Evolutionary conservation across 2,113 vertebrate species (phyloP).

Genomic region (Ochotona princeps): DNA sequence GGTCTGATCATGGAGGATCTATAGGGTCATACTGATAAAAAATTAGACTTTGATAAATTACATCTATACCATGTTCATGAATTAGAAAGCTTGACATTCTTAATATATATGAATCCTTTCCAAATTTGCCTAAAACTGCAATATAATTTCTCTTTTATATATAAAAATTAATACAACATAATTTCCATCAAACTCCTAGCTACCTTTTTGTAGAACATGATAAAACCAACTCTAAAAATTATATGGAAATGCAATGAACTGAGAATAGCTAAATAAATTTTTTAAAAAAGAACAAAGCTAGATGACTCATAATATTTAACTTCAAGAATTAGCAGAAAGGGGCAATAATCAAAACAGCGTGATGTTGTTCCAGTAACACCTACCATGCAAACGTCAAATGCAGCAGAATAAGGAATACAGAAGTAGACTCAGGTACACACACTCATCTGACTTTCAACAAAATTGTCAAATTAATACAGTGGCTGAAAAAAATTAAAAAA

Average conservation of each 20-base stretch:
- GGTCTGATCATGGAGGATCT: not conserved
- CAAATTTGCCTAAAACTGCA: conserved; percentile 6
- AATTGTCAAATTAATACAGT: not conserved
- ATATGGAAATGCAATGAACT: not conserved
- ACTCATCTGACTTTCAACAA: not conserved
- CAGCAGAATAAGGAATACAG: not conserved
- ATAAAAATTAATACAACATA: not conserved
- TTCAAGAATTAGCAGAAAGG: not conserved
- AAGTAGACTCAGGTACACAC: not conserved
- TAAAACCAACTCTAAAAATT: not conserved
- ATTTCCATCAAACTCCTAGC: not conserved
- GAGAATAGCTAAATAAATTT: not conserved
- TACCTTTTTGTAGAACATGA: not conserved
- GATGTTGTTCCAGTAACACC: not conserved
- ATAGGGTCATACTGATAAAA: not conserved
- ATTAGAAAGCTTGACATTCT: not conserved
- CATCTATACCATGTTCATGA: not conserved
- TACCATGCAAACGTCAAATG: not conserved
- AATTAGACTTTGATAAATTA: not conserved
- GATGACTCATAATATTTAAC: not conserved
- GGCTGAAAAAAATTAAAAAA: not conserved
- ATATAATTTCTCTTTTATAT: too few species aligned
- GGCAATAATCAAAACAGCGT: not conserved
- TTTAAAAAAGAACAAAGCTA: not conserved
- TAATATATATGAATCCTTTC: not conserved